phyloP scores from a whole-genome alignment of 2,888 invertebrate genomes.

The Drosophila borborema region DNA sequence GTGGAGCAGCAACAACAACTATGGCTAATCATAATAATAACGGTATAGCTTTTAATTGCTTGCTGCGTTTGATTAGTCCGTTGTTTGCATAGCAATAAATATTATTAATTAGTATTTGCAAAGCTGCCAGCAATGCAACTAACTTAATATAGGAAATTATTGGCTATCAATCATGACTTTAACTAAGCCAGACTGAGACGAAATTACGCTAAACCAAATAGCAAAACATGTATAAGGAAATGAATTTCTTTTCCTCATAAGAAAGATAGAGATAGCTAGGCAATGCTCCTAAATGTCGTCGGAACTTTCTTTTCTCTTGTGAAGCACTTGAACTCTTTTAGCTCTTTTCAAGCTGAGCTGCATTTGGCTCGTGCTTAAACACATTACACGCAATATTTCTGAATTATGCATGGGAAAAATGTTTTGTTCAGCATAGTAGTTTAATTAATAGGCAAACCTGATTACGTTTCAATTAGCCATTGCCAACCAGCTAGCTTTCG shows the following conservation, averaged over 20 bases:
- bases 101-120: constrained; percentile 55
- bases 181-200: not conserved
- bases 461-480: constrained; percentile 68
- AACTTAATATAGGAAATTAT: constrained; percentile 25
- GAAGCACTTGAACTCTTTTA: not conserved
- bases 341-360: not conserved
- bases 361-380: not conserved
- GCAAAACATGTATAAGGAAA: not conserved
- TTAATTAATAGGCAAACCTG: constrained; percentile 45
- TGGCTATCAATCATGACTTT: constrained; percentile 11
- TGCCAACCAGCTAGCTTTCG: constrained; percentile 32
- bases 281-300: not conserved
- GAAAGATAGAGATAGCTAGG: too few relatives aligned
- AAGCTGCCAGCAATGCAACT: constrained; percentile 29
- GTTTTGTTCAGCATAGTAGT: constrained; percentile 14
- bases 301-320: not conserved
- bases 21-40: constrained; percentile 40
- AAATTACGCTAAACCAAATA: not conserved
- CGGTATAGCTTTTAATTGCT: constrained; percentile 68
- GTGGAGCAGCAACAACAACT: constrained; percentile 26
- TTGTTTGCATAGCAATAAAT: constrained; percentile 54
- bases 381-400: not conserved
- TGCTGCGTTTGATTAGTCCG: constrained; percentile 56
- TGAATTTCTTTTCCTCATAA: not conserved
- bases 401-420: constrained; percentile 1